Evolutionary conservation across 2,888 invertebrate species (phyloP), one percentile per base, ranked within the genome.

Genomic region (Halictus quadricinctus): DNA sequence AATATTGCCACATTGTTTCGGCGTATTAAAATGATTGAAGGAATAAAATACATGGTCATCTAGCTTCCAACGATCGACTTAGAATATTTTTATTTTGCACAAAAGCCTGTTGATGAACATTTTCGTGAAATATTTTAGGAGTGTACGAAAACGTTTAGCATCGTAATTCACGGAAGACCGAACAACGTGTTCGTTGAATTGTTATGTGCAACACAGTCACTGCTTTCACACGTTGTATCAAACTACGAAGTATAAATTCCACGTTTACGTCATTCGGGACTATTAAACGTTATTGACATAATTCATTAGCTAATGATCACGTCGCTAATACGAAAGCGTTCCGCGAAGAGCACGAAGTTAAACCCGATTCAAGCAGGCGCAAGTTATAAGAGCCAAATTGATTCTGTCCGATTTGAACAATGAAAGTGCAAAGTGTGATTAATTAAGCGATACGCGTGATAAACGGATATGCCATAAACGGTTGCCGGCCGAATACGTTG

Each of bases 381-480:
- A 77, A 85, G 80, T 75, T 80, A 77, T 84, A 79, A 80, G 79
- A 77, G 79, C 80, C 66, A 84, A 85, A 85, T 85, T 85, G 85
- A 73, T 84, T 80, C 80, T 80, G 84, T 84, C 84, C 85, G 80
- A 84, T 80, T 85, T 48, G 84, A 77, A 80, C 85, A 84, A 84
- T 84, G 80, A 84, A 84, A 85, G 73, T 64, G 79, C 79, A 70
- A 85, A 85, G 84, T 77, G 80, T 85, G 85, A 85, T 85, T 85
- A 80, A 84, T 85, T 84, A 85, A 85, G 77, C 84, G 84, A 84
- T 85, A 80, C 77, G 74, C 54, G 84, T 80, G 80, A 85, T 84
- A 85, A 85, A 85, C 84, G 84, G 74, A 84, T 80, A 77, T 74
- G 80, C 60, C 85, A 58, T 77, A 75, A 80, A 84, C 85, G 85